Percentiles rank a stretch among this genome's conserved stretches.
These are phyloP conservation scores for Paedocypris micromegethes DNA, from an alignment of 2,797 vertebrate genomes.

Conservation along the genomic window DNA sequence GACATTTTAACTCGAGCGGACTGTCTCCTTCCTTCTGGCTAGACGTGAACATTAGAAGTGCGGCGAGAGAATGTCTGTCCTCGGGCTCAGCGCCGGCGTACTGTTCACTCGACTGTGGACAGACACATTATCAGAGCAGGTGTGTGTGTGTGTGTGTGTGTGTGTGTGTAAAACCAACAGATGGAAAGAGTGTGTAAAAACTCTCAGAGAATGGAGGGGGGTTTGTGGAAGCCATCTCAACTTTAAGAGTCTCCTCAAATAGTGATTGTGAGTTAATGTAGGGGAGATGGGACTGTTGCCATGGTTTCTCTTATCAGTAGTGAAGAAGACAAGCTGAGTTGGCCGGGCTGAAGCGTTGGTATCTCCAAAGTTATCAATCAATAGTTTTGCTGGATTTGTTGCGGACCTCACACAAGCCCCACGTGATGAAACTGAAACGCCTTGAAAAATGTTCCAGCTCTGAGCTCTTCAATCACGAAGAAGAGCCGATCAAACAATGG, in stretches of 20 bases:
- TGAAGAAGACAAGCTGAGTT: neutral
- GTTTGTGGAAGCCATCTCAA: conserved; percentile 17
- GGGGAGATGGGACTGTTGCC: conserved; percentile 46
- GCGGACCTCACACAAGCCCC: too few relatives aligned
- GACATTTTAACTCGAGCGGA: neutral
- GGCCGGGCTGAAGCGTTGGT: too few relatives aligned
- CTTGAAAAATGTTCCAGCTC: neutral
- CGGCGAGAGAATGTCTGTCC: conserved; percentile 13
- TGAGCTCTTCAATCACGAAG: neutral
- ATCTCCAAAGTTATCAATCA: too few relatives aligned
- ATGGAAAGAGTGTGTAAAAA: neutral
- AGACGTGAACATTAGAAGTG: conserved; percentile 1
- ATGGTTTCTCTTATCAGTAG: conserved; percentile 57
- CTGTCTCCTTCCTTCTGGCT: neutral
- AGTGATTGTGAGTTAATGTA: conserved; percentile 15
- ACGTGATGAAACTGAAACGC: neutral
- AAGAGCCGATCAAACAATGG: neutral
- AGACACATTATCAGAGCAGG: conserved; percentile 27
- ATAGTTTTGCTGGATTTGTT: too few relatives aligned
- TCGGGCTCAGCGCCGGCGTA: conserved; percentile 19
- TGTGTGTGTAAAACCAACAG: conserved; percentile 17
- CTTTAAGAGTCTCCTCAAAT: conserved; percentile 23
- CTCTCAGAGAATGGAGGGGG: neutral
- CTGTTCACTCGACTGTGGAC: conserved; percentile 30
- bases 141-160: conserved; percentile 16